phyloP scores from a whole-genome alignment of 2,888 invertebrate genomes.

The Galeruca laticollis region DNA sequence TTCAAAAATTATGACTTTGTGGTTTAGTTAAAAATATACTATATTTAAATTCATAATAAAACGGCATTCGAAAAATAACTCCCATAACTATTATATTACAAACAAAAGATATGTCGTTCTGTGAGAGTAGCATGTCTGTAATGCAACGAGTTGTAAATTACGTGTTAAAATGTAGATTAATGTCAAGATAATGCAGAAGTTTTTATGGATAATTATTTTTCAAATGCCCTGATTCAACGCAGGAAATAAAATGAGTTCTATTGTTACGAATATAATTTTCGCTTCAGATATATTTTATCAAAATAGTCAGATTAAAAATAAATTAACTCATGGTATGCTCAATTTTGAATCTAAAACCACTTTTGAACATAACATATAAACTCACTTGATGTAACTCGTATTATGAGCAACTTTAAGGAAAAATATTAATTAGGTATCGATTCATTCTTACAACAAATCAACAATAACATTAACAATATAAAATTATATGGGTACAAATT shows the following conservation, averaged over 20 bases:
- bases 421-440: too few relatives aligned
- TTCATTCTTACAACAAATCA: too few relatives aligned
- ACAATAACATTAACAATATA: too few relatives aligned
- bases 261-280: background rate
- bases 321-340: too few relatives aligned
- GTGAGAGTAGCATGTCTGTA: background rate
- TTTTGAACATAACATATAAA: too few relatives aligned
- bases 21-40: too few relatives aligned
- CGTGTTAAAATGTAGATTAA: constrained; percentile 11
- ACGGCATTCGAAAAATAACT: background rate
- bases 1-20: too few relatives aligned
- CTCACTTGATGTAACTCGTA: too few relatives aligned
- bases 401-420: too few relatives aligned
- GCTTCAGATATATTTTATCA: background rate
- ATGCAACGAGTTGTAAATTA: constrained; percentile 12
- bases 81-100: constrained; percentile 6
- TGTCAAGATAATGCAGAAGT: constrained; percentile 11
- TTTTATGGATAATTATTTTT: constrained; percentile 16
- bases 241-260: background rate
- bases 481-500: too few relatives aligned
- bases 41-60: background rate
- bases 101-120: background rate
- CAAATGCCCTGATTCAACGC: background rate
- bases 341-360: too few relatives aligned
- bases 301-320: background rate